A percentile compares a stretch with the other conserved stretches of the same genome.
These are phyloP conservation scores for Semaprochilodus insignis DNA, from an alignment of 2,797 vertebrate species.

Conservation along the genomic window DNA sequence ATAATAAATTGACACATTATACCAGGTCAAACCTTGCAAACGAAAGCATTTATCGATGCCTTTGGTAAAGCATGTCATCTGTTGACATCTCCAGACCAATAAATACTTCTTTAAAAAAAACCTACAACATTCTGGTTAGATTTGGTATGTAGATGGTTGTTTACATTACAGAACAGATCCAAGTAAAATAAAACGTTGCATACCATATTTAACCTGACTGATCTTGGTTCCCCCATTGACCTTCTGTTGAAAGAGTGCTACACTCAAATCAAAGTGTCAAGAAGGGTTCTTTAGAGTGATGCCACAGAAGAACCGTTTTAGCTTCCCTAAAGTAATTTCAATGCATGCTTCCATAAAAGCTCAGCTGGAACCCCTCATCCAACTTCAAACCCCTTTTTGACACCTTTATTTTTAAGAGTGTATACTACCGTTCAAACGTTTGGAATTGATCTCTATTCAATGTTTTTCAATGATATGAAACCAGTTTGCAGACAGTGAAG, in stretches of 20 bases:
- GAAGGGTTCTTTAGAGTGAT: neutral
- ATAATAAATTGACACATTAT: constrained; percentile 40
- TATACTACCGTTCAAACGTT: neutral
- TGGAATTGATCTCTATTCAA: no score
- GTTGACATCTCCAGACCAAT: constrained; percentile 36
- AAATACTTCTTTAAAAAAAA: constrained; percentile 47
- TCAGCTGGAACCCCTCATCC: neutral
- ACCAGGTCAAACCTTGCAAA: constrained; percentile 28
- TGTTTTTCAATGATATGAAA: no score
- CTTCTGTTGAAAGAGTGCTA: neutral
- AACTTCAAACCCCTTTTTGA: neutral
- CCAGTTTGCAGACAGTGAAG: no score
- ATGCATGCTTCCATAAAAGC: neutral
- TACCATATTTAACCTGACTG: constrained; percentile 4
- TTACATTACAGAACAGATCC: constrained; percentile 11
- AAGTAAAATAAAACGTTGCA: neutral
- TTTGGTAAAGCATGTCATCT: constrained; percentile 21
- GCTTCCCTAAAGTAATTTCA: neutral
- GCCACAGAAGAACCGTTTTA: neutral
- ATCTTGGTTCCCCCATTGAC: neutral
- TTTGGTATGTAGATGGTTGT: constrained; percentile 41
- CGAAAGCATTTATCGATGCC: constrained; percentile 11
- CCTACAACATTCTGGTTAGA: constrained; percentile 20
- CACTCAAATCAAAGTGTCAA: neutral
- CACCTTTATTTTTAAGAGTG: constrained; percentile 18